A percentile compares a stretch with the other conserved stretches of the same genome.
Evolutionary conservation across 2,888 invertebrate genomes (phyloP).

Genomic region (Harpagoxenus sublaevis): DNA sequence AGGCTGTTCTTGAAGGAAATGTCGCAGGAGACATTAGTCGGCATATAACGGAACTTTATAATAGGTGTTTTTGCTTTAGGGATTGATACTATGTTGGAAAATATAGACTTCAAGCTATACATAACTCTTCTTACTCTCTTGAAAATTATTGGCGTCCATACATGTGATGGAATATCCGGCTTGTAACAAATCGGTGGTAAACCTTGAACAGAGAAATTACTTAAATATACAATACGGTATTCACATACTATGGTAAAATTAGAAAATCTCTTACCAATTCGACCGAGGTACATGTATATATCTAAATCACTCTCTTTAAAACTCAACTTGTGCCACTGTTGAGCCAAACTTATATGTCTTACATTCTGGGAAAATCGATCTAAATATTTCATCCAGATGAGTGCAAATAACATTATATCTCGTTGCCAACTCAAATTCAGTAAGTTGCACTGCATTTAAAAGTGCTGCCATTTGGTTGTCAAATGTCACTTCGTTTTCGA

Average conservation of each 20-base stretch:
- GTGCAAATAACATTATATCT: conserved; percentile 77
- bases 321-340: conserved; percentile 90
- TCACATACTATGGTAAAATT: neutral
- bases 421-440: conserved; percentile 70
- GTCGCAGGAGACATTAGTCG: conserved; percentile 90
- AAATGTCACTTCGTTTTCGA: conserved; percentile 75
- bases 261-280: conserved; percentile 61
- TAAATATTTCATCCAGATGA: conserved; percentile 75
- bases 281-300: conserved; percentile 88
- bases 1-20: conserved; percentile 91
- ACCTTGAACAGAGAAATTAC: conserved; percentile 53
- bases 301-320: conserved; percentile 92
- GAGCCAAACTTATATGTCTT: conserved; percentile 91
- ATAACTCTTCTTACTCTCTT: conserved; percentile 86
- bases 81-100: conserved; percentile 89
- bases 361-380: conserved; percentile 79
- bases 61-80: conserved; percentile 93
- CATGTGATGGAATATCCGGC: conserved; percentile 68
- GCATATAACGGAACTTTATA: conserved; percentile 90
- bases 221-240: neutral
- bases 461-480: conserved; percentile 77
- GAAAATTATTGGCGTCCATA: conserved; percentile 78
- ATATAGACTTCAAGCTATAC: conserved; percentile 85
- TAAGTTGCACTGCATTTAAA: conserved; percentile 74
- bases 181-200: conserved; percentile 21